Percentiles rank a stretch among this genome's conserved stretches.
phyloP scores from a whole-genome alignment of 2,888 invertebrate genomes.

The Calameuta pallipes region DNA sequence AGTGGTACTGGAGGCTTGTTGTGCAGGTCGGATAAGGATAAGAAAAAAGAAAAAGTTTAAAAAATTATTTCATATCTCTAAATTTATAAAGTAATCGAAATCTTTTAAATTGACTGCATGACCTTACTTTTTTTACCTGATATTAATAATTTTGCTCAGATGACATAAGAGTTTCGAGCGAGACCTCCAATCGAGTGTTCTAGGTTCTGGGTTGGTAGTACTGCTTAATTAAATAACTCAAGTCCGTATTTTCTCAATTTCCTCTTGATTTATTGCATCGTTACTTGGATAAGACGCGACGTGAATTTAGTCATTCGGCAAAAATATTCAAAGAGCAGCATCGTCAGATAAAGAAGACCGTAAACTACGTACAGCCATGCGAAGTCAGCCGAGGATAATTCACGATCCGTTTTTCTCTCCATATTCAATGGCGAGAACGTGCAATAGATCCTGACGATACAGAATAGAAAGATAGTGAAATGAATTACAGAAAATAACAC shows the following conservation, averaged over 20 bases:
- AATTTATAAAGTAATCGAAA: too few relatives aligned
- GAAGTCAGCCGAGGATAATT: constrained; percentile 28
- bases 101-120: too few relatives aligned
- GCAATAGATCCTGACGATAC: neutral
- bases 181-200: neutral
- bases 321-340: constrained; percentile 43
- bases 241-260: neutral
- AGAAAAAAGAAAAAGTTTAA: too few relatives aligned
- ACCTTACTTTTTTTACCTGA: too few relatives aligned
- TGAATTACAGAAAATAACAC: neutral
- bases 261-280: neutral
- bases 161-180: neutral
- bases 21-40: too few relatives aligned
- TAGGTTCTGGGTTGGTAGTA: neutral
- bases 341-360: constrained; percentile 31
- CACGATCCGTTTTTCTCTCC: constrained; percentile 20
- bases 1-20: too few relatives aligned
- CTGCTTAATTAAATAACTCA: neutral
- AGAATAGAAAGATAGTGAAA: neutral
- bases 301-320: constrained; percentile 38
- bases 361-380: constrained; percentile 41
- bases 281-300: neutral
- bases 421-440: constrained; percentile 1
- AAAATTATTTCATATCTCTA: too few relatives aligned
- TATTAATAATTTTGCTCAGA: neutral